Evolutionary conservation across 2,113 vertebrate species (phyloP).

Genomic region (Siniperca chuatsi): DNA sequence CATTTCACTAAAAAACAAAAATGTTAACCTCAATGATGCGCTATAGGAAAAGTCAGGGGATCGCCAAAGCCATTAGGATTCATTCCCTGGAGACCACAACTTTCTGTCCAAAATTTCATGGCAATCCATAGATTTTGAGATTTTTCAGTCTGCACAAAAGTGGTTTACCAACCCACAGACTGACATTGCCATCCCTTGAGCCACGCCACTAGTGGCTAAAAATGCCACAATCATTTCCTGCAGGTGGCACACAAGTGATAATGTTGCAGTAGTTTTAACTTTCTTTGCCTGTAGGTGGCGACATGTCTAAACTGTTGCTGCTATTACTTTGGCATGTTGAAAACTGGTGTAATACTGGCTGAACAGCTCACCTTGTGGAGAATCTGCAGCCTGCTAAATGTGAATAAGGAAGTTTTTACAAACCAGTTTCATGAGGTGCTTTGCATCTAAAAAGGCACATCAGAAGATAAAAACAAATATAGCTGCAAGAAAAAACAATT

Average conservation of each 20-base stretch:
- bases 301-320: neutral
- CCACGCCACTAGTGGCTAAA: neutral
- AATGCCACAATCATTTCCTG: neutral
- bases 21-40: no score
- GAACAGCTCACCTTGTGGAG: neutral
- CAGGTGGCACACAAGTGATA: neutral
- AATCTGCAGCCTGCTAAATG: conserved; percentile 2
- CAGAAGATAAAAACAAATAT: conserved; percentile 16
- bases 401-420: neutral
- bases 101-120: neutral
- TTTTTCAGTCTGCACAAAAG: neutral
- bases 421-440: neutral
- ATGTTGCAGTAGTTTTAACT: neutral
- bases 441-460: neutral
- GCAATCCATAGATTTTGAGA: neutral
- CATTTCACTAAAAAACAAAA: no score
- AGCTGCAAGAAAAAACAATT: conserved; percentile 15
- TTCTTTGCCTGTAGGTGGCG: neutral
- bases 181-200: neutral
- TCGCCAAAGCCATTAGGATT: no score
- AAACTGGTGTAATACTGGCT: neutral
- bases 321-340: neutral
- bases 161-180: neutral
- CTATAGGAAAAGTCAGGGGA: no score
- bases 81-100: neutral